phyloP scores from a whole-genome alignment of 1,140 invertebrate genomes.

The Drosophila pectinifera region DNA sequence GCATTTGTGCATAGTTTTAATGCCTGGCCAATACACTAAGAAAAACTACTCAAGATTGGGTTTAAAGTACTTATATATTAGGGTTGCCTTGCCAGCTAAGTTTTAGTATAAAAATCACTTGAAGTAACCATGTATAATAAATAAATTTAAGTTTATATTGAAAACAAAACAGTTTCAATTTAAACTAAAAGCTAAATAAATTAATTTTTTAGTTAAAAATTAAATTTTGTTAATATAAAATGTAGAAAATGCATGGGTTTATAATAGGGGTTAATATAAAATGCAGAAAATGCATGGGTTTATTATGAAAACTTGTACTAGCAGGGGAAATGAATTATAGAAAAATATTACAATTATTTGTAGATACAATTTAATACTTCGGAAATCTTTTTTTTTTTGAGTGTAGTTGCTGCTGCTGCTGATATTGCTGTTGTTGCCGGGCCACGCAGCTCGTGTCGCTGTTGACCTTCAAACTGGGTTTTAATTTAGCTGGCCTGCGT shows the following conservation, averaged over 20 bases:
- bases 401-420: slow-evolving; percentile 18
- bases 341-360: no score
- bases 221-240: neutral
- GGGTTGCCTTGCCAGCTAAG: no score
- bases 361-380: no score
- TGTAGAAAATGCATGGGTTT: neutral
- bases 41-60: neutral
- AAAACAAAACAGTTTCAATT: no score
- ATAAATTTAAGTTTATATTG: no score
- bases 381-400: no score
- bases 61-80: no score
- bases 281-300: neutral
- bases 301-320: no score
- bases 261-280: neutral
- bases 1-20: slow-evolving; percentile 66
- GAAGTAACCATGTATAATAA: neutral
- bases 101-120: no score
- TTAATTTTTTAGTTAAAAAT: no score
- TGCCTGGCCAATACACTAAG: slow-evolving; percentile 12
- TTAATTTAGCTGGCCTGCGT: slow-evolving; percentile 77
- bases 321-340: no score
- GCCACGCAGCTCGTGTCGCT: slow-evolving; percentile 78
- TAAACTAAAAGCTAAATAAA: no score
- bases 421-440: slow-evolving; percentile 55
- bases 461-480: slow-evolving; percentile 80